Conservation (phyloP, 2,888 invertebrate genomes). For the Liposcelis brunnea region DNA sequence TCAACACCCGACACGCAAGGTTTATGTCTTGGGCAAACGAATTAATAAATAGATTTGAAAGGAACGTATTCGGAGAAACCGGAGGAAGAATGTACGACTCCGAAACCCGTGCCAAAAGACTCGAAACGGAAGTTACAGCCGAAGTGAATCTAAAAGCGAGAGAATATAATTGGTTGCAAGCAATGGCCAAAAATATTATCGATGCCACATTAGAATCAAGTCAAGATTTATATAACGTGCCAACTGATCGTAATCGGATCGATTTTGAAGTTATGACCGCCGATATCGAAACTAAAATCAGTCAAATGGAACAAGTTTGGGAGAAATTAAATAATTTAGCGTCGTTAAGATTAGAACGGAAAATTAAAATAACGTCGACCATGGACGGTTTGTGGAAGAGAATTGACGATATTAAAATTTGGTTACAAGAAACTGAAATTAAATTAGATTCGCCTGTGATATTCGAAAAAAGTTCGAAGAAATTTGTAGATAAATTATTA, state of each 20-base stretch:
- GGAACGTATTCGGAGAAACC: constrained; percentile 27
- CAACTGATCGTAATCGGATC: constrained; percentile 10
- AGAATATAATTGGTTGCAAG: constrained; percentile 59
- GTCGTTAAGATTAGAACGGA: neutral
- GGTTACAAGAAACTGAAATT: constrained; percentile 54
- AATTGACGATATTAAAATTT: constrained; percentile 44
- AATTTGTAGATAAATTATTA: constrained; percentile 47
- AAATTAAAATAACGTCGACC: neutral
- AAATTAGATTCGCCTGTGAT: constrained; percentile 47
- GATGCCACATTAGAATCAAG: constrained; percentile 21
- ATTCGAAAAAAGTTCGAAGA: constrained; percentile 45
- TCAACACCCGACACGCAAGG: constrained; percentile 44
- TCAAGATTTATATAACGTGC: constrained; percentile 3
- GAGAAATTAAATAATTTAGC: constrained; percentile 29
- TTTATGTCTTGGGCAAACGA: constrained; percentile 53
- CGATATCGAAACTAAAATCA: constrained; percentile 35
- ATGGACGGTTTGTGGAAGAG: constrained; percentile 49
- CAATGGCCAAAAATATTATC: constrained; percentile 46
- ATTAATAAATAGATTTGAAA: constrained; percentile 17
- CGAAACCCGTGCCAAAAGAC: constrained; percentile 25
- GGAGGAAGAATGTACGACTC: constrained; percentile 7
- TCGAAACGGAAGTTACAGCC: constrained; percentile 56
- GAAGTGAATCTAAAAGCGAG: constrained; percentile 59
- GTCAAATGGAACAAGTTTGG: constrained; percentile 49
- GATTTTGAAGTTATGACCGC: constrained; percentile 4